Evolutionary conservation across 2,888 invertebrate genomes (phyloP).

Genomic region (Germaria angustata): DNA sequence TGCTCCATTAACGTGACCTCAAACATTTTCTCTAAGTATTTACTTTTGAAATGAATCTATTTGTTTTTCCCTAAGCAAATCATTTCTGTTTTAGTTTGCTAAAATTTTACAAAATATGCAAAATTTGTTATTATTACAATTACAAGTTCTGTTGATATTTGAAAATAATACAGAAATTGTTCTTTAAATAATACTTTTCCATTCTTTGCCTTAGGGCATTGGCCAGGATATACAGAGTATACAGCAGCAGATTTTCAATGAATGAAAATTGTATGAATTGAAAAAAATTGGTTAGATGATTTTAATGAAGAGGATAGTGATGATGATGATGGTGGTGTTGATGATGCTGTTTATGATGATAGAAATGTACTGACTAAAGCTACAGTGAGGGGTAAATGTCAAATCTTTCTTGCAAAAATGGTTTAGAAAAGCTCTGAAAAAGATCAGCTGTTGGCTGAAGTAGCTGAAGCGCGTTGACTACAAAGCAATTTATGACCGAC

Average conservation of each 20-base stretch:
- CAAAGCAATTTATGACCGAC: too few relatives aligned
- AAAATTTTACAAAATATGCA: constrained; percentile 4
- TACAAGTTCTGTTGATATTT: neutral
- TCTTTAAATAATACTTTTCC: constrained; percentile 20
- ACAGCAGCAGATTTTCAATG: neutral
- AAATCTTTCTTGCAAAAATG: too few relatives aligned
- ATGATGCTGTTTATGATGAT: too few relatives aligned
- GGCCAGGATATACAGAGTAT: neutral
- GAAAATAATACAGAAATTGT: constrained; percentile 3
- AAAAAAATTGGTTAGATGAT: neutral
- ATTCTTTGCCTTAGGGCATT: neutral
- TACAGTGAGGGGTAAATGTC: too few relatives aligned
- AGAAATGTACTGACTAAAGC: too few relatives aligned
- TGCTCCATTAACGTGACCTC: neutral
- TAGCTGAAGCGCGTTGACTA: too few relatives aligned
- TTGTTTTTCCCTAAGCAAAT: neutral
- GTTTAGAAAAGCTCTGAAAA: too few relatives aligned
- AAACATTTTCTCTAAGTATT: neutral
- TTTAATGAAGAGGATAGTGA: neutral
- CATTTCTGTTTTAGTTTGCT: neutral
- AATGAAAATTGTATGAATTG: neutral
- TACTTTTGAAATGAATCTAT: neutral
- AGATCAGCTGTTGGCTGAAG: too few relatives aligned
- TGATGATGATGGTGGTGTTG: neutral
- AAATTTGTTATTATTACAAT: neutral